Base-by-base conservation (phyloP, 2,888 invertebrate genomes). In the Idaea dimidiata region DNA sequence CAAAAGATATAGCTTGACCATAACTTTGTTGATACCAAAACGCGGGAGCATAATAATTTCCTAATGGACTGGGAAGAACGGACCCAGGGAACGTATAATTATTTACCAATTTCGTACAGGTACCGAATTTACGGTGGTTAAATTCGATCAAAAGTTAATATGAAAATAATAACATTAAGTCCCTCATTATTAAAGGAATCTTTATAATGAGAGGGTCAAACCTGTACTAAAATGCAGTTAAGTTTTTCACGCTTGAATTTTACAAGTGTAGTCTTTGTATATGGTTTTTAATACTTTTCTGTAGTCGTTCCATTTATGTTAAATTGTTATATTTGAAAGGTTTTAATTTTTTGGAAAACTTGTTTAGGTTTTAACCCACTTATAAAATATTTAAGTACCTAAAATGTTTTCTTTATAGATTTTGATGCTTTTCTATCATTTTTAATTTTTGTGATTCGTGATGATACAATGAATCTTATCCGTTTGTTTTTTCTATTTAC, bases 81-180 rank as follows among this genome's bases (percentile, higher is more conserved):
- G 74, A 74, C 78, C 75, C 69, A 72, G 70, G 63, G 67, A 75
- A 66, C 74, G 82, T 81, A 81, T 88, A 78, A 90, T 90, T 89
- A 89, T 86, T 82, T 80, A 86, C 80, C 83, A 82, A 85, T 87
- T 85, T 83, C 67, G 73, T 75, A 73, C 73, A 64, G 74, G 73
- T 71, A 80, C 82, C 83, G 84, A 81, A 79, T 79, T 82, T 79
- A 81, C 86, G 81, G 86, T 82, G 86, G 86, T 84, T 78, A 75
- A 77, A 79, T 82, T 80, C 86, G 82, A 87, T 89, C 83, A 80
- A 75, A 76, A 84, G 81, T 84, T 91, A 91, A 90, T 90, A 84
- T 74, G 88, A 89, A 89, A 86, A 91, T 91, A 91, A 91, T 89
- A 86, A 84, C 84, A 80, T 84, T 82, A 80, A 84, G 84, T 86